A percentile compares a stretch with the other conserved stretches of the same genome.
These are phyloP conservation scores for Choreutis nemorana DNA, from an alignment of 2,888 invertebrate genomes.

Conservation along the genomic window DNA sequence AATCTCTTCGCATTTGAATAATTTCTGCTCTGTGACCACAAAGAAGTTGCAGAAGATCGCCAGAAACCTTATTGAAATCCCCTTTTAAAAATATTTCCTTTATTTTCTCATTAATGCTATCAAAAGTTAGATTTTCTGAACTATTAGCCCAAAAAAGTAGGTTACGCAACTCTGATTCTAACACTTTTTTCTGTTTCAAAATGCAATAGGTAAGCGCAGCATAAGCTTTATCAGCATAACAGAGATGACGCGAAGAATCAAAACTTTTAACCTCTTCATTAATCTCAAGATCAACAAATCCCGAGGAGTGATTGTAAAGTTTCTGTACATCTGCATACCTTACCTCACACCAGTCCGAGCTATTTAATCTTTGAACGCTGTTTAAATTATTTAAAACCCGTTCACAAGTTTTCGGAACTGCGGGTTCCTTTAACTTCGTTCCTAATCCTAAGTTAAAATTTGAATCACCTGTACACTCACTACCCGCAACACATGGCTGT, in stretches of 20 bases:
- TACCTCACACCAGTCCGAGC: conserved; percentile 8
- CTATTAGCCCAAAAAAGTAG: conserved; percentile 5
- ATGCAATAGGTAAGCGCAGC: conserved; percentile 13
- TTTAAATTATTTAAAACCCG: conserved; percentile 9
- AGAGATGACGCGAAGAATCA: conserved; percentile 10
- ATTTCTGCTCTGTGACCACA: conserved; percentile 10
- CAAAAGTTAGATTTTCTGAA: no score
- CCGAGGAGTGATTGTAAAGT: conserved; percentile 9
- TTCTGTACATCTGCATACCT: conserved; percentile 11
- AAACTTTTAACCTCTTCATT: conserved; percentile 13
- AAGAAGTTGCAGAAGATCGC: conserved; percentile 11
- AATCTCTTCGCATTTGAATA: conserved; percentile 10
- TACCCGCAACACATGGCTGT: no score
- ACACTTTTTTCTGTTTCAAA: conserved; percentile 12
- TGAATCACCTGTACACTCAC: no score
- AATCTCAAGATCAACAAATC: conserved; percentile 11
- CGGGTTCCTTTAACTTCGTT: conserved; percentile 11
- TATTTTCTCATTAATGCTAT: no score
- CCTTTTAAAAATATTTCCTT: conserved; percentile 6
- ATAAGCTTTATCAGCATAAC: conserved; percentile 12
- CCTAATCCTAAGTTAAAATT: conserved; percentile 9
- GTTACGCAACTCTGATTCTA: conserved; percentile 9
- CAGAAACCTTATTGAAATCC: conserved; percentile 7
- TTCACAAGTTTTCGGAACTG: conserved; percentile 7
- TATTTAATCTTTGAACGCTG: conserved; percentile 7